These are phyloP conservation scores for Phoeniculus purpureus DNA, from an alignment of 2,797 vertebrate genomes.

Conservation along the genomic window DNA sequence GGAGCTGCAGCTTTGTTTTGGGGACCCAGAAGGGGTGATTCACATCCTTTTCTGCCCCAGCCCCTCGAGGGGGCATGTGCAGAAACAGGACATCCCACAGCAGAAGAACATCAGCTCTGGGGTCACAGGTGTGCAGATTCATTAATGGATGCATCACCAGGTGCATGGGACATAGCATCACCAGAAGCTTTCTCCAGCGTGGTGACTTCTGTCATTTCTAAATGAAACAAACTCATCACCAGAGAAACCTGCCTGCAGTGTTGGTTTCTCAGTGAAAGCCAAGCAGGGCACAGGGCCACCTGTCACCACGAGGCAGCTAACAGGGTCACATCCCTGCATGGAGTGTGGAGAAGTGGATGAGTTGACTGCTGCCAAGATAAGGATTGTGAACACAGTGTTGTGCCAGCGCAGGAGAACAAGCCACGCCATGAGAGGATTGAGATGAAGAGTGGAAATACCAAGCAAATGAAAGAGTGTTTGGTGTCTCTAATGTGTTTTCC, in stretches of 20 bases:
- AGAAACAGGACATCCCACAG: fast-evolving
- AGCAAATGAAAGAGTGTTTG: neutral
- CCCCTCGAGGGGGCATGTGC: fast-evolving
- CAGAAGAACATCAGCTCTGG: neutral
- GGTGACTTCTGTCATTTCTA: neutral
- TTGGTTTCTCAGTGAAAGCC: fast-evolving
- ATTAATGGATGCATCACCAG: neutral
- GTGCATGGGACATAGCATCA: neutral
- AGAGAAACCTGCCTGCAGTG: neutral
- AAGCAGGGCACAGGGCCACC: fast-evolving
- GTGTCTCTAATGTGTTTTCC: neutral
- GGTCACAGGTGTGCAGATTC: neutral
- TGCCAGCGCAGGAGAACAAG: neutral
- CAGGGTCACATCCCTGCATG: fast-evolving
- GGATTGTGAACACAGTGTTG: neutral
- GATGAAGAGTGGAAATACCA: neutral
- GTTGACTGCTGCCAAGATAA: neutral
- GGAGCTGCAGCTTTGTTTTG: neutral
- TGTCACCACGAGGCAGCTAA: neutral
- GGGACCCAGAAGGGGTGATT: neutral
- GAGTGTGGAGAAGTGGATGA: neutral
- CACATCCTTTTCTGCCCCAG: fast-evolving
- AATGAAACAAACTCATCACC: neutral
- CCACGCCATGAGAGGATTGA: neutral
- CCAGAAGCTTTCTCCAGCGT: neutral